Percentiles rank a stretch among this genome's conserved stretches.
Conservation (phyloP, 2,113 vertebrate genomes). For the Daphoenositta chrysoptera region DNA sequence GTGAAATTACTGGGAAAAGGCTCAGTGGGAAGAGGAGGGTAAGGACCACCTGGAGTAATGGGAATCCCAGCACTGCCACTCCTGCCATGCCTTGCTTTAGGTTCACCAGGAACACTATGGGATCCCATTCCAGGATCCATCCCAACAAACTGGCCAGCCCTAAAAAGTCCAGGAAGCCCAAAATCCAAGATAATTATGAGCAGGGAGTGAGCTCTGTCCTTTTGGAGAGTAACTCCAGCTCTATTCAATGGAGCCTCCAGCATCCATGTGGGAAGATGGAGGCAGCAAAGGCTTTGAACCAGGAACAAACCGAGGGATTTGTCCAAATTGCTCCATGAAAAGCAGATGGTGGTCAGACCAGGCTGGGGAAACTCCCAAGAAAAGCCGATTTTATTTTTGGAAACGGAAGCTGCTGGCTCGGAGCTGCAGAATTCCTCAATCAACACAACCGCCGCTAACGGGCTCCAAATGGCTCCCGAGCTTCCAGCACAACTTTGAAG, state of each 20-base stretch:
- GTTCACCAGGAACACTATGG: rapidly evolving
- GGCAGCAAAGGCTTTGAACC: background rate
- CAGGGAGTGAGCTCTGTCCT: rapidly evolving
- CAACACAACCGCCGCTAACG: background rate
- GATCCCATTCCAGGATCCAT: background rate
- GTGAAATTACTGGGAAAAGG: background rate
- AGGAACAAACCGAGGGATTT: background rate
- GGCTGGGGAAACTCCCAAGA: background rate
- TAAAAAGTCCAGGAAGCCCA: background rate
- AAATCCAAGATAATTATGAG: background rate
- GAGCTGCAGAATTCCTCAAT: background rate
- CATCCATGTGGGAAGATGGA: rapidly evolving
- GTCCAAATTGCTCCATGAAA: background rate
- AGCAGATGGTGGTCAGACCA: background rate
- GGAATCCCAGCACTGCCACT: rapidly evolving
- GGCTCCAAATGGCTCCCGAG: background rate
- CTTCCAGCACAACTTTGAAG: background rate
- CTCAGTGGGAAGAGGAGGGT: background rate
- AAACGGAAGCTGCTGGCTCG: background rate
- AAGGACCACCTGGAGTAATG: background rate
- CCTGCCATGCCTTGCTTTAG: rapidly evolving
- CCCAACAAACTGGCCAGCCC: background rate
- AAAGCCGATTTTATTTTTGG: background rate
- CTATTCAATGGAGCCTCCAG: background rate
- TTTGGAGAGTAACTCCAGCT: background rate